Evolutionary conservation across 2,888 invertebrate genomes (phyloP).

Genomic region (Carterocephalus palaemon): DNA sequence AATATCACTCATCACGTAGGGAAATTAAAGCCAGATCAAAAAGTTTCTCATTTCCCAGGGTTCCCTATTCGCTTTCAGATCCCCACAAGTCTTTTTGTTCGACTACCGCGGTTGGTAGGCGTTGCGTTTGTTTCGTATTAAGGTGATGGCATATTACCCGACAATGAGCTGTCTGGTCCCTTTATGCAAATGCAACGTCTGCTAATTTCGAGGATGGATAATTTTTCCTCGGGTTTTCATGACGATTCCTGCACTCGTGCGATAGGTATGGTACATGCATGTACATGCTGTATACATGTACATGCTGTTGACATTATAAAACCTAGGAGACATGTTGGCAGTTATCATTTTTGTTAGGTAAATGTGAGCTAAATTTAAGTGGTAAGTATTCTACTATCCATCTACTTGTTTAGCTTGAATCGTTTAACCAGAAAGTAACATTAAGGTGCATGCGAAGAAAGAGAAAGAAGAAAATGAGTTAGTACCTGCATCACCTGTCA

Average conservation of each 20-base stretch:
- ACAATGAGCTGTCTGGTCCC: constrained; percentile 20
- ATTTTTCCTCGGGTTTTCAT: constrained; percentile 24
- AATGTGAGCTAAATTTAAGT: no score
- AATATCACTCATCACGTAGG: constrained; percentile 24
- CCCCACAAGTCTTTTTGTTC: constrained; percentile 23
- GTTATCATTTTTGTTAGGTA: no score
- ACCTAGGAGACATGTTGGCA: no score
- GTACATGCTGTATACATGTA: no score
- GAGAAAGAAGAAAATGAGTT: no score
- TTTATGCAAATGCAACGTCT: constrained; percentile 26
- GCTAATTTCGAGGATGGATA: constrained; percentile 24
- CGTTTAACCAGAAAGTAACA: no score
- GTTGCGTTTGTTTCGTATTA: constrained; percentile 22
- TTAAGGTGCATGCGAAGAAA: no score
- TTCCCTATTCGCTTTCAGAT: constrained; percentile 21
- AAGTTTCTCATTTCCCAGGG: constrained; percentile 34
- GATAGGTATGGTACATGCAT: constrained; percentile 4
- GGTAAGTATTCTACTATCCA: no score
- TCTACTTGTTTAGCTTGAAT: no score
- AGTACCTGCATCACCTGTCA: no score
- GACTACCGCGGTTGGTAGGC: constrained; percentile 12
- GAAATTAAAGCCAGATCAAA: constrained; percentile 47
- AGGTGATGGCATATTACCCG: constrained; percentile 25
- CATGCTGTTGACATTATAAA: no score
- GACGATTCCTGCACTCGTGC: constrained; percentile 3